phyloP scores from a whole-genome alignment of 2,113 vertebrate genomes.

The Hyperopisus bebe region DNA sequence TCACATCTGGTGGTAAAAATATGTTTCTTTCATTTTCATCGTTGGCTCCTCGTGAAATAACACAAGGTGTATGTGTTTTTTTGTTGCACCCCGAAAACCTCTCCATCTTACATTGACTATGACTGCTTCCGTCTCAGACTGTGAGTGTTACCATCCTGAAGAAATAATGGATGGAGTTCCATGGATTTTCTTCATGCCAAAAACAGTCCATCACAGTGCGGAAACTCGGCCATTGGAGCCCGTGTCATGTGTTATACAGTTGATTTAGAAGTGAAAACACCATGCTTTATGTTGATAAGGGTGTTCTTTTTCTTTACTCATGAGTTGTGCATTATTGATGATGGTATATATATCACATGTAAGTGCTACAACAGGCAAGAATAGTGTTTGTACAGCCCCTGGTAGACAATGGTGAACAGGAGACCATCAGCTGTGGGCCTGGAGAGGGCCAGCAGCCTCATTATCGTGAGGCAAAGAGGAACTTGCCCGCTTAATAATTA shows the following conservation, averaged over 20 bases:
- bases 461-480: neutral
- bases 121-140: neutral
- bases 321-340: conserved; percentile 42
- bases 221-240: conserved; percentile 20
- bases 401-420: neutral
- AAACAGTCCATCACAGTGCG: neutral
- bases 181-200: neutral
- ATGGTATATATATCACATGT: conserved; percentile 32
- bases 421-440: neutral
- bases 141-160: too few species aligned
- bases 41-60: neutral
- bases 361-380: conserved; percentile 23
- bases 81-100: neutral
- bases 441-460: neutral
- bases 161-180: neutral
- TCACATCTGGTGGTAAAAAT: neutral
- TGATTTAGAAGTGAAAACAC: conserved; percentile 32
- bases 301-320: conserved; percentile 18
- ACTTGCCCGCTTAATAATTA: neutral
- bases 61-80: neutral
- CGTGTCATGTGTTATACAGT: conserved; percentile 30
- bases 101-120: neutral
- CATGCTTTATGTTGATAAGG: conserved; percentile 21
- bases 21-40: neutral
- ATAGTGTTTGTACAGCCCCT: neutral